phyloP scores from a whole-genome alignment of 1,140 invertebrate genomes.

The Sesamia nonagrioides region DNA sequence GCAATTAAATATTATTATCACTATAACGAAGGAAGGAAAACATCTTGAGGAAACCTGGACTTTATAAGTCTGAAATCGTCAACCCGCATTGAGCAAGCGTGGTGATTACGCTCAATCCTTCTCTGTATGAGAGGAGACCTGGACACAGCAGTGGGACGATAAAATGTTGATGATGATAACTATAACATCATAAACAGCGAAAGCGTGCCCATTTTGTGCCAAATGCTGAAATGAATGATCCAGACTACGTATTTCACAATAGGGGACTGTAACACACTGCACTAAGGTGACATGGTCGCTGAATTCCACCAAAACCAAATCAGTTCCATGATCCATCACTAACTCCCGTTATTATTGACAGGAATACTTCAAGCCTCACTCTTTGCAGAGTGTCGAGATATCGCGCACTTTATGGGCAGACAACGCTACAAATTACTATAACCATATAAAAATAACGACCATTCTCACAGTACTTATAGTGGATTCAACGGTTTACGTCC shows the following conservation, averaged over 20 bases:
- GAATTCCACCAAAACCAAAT: neutral
- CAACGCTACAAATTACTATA: slow-evolving; percentile 4
- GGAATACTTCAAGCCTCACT: neutral
- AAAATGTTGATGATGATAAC: too few species aligned
- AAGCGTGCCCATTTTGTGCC: neutral
- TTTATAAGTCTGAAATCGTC: too few species aligned
- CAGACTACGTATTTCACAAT: neutral
- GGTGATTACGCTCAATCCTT: too few species aligned
- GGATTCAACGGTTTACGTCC: slow-evolving; percentile 13
- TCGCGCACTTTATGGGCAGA: neutral
- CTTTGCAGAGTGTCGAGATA: neutral
- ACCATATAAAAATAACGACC: slow-evolving; percentile 8
- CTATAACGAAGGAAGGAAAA: too few species aligned
- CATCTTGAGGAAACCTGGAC: too few species aligned
- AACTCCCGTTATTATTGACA: neutral
- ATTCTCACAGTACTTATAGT: neutral
- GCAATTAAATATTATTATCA: slow-evolving; percentile 1
- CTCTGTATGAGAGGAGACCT: too few species aligned
- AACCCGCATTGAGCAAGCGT: too few species aligned
- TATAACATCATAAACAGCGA: neutral
- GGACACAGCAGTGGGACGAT: too few species aligned
- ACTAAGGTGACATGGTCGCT: neutral
- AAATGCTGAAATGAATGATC: neutral
- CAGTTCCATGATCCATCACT: too few species aligned
- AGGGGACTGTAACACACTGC: neutral